Evolutionary conservation across 2,113 vertebrate species (phyloP), one percentile per base, ranked within the genome.

Genomic region (Cryptomyrus ogoouensis): DNA sequence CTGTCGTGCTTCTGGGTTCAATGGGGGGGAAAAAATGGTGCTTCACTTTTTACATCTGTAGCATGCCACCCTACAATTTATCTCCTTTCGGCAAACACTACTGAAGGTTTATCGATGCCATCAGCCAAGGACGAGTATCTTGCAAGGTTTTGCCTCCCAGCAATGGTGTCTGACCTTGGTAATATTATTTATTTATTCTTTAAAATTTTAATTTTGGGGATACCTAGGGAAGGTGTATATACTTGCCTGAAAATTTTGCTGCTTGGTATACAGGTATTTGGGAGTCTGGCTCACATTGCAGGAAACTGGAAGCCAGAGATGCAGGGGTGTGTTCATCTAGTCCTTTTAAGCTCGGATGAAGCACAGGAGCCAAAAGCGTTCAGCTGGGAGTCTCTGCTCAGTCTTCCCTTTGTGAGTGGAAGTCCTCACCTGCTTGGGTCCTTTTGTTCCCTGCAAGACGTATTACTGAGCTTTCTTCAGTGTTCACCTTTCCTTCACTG

Each of bases 211-310:
- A 91, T 91, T 90, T 91, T 77, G 35, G 90, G 91, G 89, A 89
- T 83, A 70, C 49, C 21, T 80, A 83, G 70, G 88, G 88, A 89
- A 91, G 90, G 35, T 89, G 91, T 92, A 92, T 93, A 92, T 90
- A 91, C 89, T 88, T 92, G 92, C 94, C 92, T 92, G 91, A 93
- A 90, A 49, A 91, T 90, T 90, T 94, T 94, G 95, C 94, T 96
- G 95, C 95, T 93, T 91, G 93, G 74, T 92, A 92, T 80, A 91
- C 77, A 80, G 90, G 91, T 47, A 83, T 27, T 90, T 88, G 90
- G 91, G 92, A 85, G 91, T 62, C 90, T 66, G 91, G 90, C 46
- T 5, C 62, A 44, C 44, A 87, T 53, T 35, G 62, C 86, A 49
- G 47, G 47, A 39, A 66, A 50, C 5, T 3, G 2, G 19, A 56